Base-by-base conservation (phyloP, 64 coral and sea anemone genomes). In the Stylophora pistillata region DNA sequence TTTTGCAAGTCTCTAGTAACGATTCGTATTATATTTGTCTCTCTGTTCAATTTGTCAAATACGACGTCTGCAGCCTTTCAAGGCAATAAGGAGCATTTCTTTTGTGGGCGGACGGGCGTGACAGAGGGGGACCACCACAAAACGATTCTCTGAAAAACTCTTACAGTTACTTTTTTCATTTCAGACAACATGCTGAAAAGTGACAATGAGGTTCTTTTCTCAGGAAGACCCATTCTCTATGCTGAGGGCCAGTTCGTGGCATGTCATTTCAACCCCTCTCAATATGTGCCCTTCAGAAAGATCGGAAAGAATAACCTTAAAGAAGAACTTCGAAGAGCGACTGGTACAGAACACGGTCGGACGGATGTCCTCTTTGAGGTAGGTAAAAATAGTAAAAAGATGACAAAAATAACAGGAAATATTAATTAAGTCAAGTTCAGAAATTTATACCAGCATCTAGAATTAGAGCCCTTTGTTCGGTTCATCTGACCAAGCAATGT, bases 171-270 rank as follows among this genome's bases (percentile, higher is more conserved):
- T 16, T 37, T 10, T 59, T 1, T 20, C 16, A 12, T 81, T 12
- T n/a, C 26, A 61, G 58, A 23, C 31, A 23, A 4, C 33, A 84
- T 53, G 80, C 52, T 68, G 12, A 66, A 68, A 18, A 68, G 29
- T 7, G 56, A 81, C 33, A 64, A 21, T 21, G 6, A 68, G 64
- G 21, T 20, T 68, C 32, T 84, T 66, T 53, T 23, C 37, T 54
- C 34, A 68, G 80, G 60, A 69, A 32, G 33, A 13, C 80, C 78
- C 62, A 33, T 84, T 32, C 80, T 84, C 37, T 33, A 68, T 4
- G 80, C 80, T 53, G 60, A 84, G 60, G 62, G 80, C 20, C 80
- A 84, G 34, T 69, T 84, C 15, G 58, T 84, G n/a, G 60, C 18
- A 10, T 65, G 80, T 62, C 21, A 69, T 26, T 84, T 68, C 60